These are phyloP conservation scores for Dorcus parallelipipedus DNA, from an alignment of 2,888 invertebrate genomes.

Conservation along the genomic window DNA sequence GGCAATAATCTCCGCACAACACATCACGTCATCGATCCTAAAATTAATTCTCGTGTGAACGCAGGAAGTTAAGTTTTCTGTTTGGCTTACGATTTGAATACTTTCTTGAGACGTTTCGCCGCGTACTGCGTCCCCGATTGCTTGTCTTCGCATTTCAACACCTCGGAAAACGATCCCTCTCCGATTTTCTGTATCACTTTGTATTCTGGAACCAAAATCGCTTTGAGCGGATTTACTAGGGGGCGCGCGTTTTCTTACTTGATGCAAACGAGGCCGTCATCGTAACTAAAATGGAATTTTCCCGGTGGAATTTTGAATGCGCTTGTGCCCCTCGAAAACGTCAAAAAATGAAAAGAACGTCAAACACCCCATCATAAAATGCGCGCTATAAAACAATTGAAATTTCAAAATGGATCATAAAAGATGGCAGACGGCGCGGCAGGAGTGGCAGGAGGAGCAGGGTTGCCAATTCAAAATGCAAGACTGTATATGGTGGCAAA, in stretches of 20 bases:
- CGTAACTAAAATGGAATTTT: background rate
- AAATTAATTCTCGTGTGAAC: constrained; percentile 18
- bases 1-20: constrained; percentile 60
- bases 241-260: background rate
- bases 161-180: constrained; percentile 68
- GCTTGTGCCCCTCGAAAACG: background rate
- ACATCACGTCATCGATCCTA: constrained; percentile 50
- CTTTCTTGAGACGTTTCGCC: constrained; percentile 62
- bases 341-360: background rate
- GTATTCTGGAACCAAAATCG: constrained; percentile 52
- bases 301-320: background rate
- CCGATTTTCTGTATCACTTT: constrained; percentile 63
- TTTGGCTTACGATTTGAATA: constrained; percentile 53
- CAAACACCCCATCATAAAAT: too few relatives aligned
- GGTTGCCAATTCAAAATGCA: too few relatives aligned
- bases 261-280: background rate
- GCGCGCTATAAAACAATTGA: too few relatives aligned
- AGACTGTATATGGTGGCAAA: too few relatives aligned
- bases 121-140: constrained; percentile 56
- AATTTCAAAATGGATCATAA: too few relatives aligned
- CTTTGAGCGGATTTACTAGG: background rate
- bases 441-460: too few relatives aligned
- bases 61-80: background rate
- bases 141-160: constrained; percentile 61
- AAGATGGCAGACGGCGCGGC: too few relatives aligned